Base-by-base conservation (phyloP, 2,888 invertebrate genomes). In the Scaptomyza polygonia region DNA sequence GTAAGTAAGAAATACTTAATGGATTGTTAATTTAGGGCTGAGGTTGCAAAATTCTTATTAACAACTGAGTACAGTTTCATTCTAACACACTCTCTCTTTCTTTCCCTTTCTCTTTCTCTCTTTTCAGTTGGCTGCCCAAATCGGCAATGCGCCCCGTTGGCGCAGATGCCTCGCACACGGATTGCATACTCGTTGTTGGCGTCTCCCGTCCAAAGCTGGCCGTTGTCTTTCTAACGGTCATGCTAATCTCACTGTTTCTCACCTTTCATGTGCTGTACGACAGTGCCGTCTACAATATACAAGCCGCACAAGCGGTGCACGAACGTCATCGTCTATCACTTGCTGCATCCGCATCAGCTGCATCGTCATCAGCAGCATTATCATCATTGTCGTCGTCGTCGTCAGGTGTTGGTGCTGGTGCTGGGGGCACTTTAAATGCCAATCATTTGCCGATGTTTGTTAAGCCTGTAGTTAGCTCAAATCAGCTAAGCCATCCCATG, bases 251-350 rank as follows among this genome's bases (percentile, higher is more conserved):
- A 36, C 93, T 96, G 79, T 96, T 96, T 92, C 94, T 96, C 90
- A 96, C 96, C 81, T 96, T 96, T 92, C 96, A 96, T 90, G 95
- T 96, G 88, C 94, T 96, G 66, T 96, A 96, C 93, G 96, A 96
- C 93, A 96, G 96, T 91, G 96, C 96, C 56, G 94, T 96, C 52
- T 96, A 96, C 92, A 96, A 95, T 88, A 93, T 96, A 82, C 96
- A 96, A 92, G 94, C 94, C 48, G 94, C 94, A 36, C 94, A 94
- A 81, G 93, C 93, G 86, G 93, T 93, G 39, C 93, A 94, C 67
- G 94, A 93, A 92, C 82, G 93, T 90, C 88, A 93, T 92, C 91
- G 93, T 39, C 78, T 91, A 66, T 88, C 91, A 1, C 72, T 91
- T 71, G 82, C 72, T n/a, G 73, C 83, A 11, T 81, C 79, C 7